Evolutionary conservation across 2,888 invertebrate species (phyloP).

Genomic region (Drosophila mimetica): DNA sequence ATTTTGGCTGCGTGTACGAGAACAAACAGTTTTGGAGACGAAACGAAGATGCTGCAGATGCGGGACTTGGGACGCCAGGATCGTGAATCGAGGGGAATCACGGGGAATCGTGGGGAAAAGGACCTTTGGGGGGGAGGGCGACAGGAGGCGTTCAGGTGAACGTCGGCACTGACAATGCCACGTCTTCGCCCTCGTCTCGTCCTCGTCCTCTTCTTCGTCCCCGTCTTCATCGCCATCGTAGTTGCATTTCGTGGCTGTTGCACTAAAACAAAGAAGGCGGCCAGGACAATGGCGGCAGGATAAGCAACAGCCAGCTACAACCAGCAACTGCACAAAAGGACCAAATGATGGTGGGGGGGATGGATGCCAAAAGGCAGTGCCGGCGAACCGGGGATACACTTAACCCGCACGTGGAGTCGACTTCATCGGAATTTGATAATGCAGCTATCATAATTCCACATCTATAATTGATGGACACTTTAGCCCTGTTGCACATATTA

Average conservation of each 20-base stretch:
- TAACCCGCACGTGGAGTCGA: constrained; percentile 4
- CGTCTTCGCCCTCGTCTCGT: constrained; percentile 20
- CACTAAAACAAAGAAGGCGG: constrained; percentile 48
- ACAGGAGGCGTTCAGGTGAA: constrained; percentile 53
- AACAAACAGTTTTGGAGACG: neutral
- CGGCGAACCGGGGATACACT: constrained; percentile 4
- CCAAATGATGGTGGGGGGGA: too few species aligned
- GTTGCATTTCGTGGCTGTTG: constrained; percentile 59
- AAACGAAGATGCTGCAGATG: constrained; percentile 25
- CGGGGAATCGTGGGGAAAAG: neutral
- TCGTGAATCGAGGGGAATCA: neutral
- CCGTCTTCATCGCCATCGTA: constrained; percentile 1
- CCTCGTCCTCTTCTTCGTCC: neutral
- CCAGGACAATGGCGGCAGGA: constrained; percentile 52
- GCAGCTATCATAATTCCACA: neutral
- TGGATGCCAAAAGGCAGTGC: constrained; percentile 11
- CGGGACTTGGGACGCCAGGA: constrained; percentile 4
- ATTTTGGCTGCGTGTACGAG: neutral
- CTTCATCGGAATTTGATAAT: neutral
- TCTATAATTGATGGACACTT: neutral
- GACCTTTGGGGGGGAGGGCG: neutral
- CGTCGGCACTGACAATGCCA: constrained; percentile 52
- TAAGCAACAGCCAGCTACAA: constrained; percentile 30
- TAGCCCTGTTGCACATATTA: neutral
- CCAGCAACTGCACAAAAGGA: constrained; percentile 9